These are phyloP conservation scores for Spodoptera litura DNA, from an alignment of 1,140 invertebrate species.

Conservation along the genomic window DNA sequence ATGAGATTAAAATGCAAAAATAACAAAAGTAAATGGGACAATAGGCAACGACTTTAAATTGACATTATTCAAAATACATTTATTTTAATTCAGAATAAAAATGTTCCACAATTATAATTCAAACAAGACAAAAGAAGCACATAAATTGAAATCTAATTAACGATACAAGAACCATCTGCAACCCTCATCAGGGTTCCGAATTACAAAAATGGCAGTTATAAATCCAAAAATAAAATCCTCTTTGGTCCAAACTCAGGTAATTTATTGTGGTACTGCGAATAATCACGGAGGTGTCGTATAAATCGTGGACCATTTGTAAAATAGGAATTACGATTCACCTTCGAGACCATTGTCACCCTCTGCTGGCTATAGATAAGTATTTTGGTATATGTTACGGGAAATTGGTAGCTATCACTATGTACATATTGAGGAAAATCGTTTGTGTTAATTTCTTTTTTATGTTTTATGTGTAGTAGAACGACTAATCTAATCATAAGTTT, in stretches of 20 bases:
- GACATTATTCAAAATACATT: no score
- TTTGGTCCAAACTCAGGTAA: constrained; percentile 71
- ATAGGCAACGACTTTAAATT: no score
- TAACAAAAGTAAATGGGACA: no score
- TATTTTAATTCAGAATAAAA: no score
- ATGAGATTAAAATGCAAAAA: no score
- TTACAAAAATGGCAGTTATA: constrained; percentile 73
- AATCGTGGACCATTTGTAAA: constrained; percentile 84
- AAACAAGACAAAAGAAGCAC: neutral
- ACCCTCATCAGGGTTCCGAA: constrained; percentile 53
- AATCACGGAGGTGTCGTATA: constrained; percentile 83
- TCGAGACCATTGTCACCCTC: constrained; percentile 68
- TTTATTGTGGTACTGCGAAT: constrained; percentile 80
- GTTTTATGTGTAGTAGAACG: neutral
- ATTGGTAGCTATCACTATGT: constrained; percentile 1
- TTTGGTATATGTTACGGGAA: constrained; percentile 37
- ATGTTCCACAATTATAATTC: neutral
- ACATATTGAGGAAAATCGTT: neutral
- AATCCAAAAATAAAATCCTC: constrained; percentile 81
- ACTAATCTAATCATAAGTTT: no score
- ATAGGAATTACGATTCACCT: constrained; percentile 80
- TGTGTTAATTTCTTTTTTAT: neutral
- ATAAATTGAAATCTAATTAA: constrained; percentile 43
- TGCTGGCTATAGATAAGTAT: constrained; percentile 33
- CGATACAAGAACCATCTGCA: constrained; percentile 47